Evolutionary conservation across 1,140 invertebrate species (phyloP).

Genomic region (Rhysida immarginata): DNA sequence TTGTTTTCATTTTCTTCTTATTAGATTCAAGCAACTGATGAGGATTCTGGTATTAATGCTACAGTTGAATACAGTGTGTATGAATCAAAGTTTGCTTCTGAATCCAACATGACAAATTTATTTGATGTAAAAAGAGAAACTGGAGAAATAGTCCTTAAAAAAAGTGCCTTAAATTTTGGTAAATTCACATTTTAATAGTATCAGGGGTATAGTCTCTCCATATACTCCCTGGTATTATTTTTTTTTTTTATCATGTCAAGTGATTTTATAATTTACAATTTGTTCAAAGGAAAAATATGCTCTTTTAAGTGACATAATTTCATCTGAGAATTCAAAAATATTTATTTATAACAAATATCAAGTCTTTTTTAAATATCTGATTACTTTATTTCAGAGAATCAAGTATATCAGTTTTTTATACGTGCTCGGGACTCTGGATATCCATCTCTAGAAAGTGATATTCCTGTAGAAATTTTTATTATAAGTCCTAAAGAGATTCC

Average conservation of each 20-base stretch:
- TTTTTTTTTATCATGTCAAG: too few relatives aligned
- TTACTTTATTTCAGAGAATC: slow-evolving; percentile 41
- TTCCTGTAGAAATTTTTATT: slow-evolving; percentile 61
- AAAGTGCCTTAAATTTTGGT: slow-evolving; percentile 41
- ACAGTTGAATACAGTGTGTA: slow-evolving; percentile 55
- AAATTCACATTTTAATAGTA: too few relatives aligned
- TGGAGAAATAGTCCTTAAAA: slow-evolving; percentile 47
- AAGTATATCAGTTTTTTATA: slow-evolving; percentile 76
- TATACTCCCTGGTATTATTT: too few relatives aligned
- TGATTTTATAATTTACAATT: too few relatives aligned
- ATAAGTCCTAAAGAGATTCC: slow-evolving; percentile 49
- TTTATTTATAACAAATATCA: too few relatives aligned
- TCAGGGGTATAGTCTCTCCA: too few relatives aligned
- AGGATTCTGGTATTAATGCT: slow-evolving; percentile 49
- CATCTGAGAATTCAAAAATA: too few relatives aligned
- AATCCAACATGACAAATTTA: slow-evolving; percentile 37
- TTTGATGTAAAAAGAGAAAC: slow-evolving; percentile 49
- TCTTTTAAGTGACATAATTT: too few relatives aligned
- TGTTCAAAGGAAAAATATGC: too few relatives aligned
- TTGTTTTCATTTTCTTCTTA: slow-evolving; percentile 14
- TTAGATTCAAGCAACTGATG: slow-evolving; percentile 45
- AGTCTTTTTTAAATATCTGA: background rate
- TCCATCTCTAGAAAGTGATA: slow-evolving; percentile 50
- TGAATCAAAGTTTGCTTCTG: slow-evolving; percentile 40
- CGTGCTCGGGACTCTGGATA: slow-evolving; percentile 61